phyloP scores from a whole-genome alignment of 1,140 invertebrate genomes.

The Drosophila elegans region DNA sequence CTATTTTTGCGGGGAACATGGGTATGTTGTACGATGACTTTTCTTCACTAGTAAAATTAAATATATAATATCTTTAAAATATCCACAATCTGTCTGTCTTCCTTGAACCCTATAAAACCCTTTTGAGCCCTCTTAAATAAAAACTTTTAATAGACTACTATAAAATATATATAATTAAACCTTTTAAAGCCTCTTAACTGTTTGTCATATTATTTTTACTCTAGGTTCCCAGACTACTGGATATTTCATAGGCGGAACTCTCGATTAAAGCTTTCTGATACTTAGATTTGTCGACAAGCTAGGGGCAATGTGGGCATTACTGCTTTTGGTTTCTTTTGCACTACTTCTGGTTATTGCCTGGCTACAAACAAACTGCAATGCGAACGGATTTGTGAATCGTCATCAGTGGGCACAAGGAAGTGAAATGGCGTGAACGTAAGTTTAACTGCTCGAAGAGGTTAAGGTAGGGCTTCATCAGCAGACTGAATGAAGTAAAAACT shows the following conservation, averaged over 20 bases:
- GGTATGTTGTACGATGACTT: neutral
- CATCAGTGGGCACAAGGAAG: slow-evolving; percentile 27
- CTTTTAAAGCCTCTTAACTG: no score
- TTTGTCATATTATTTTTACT: no score
- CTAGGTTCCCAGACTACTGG: neutral
- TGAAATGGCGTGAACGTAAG: slow-evolving; percentile 46
- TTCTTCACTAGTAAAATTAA: no score
- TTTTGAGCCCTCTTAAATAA: no score
- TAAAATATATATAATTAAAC: no score
- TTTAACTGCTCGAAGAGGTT: slow-evolving; percentile 36
- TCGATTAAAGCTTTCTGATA: neutral
- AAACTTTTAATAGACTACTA: no score
- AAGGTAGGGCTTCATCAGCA: neutral
- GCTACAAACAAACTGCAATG: slow-evolving; percentile 38
- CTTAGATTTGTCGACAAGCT: slow-evolving; percentile 23
- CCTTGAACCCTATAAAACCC: no score
- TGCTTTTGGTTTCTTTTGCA: slow-evolving; percentile 28
- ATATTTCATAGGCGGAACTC: neutral
- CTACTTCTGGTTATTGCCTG: slow-evolving; percentile 50
- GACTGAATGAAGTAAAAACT: neutral
- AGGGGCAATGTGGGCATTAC: slow-evolving; percentile 29
- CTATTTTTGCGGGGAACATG: neutral
- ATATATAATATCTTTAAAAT: no score
- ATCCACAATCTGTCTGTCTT: no score
- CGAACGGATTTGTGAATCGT: slow-evolving; percentile 18